Evolutionary conservation across 2,888 invertebrate genomes (phyloP).

Genomic region (Geophilus truncorum): DNA sequence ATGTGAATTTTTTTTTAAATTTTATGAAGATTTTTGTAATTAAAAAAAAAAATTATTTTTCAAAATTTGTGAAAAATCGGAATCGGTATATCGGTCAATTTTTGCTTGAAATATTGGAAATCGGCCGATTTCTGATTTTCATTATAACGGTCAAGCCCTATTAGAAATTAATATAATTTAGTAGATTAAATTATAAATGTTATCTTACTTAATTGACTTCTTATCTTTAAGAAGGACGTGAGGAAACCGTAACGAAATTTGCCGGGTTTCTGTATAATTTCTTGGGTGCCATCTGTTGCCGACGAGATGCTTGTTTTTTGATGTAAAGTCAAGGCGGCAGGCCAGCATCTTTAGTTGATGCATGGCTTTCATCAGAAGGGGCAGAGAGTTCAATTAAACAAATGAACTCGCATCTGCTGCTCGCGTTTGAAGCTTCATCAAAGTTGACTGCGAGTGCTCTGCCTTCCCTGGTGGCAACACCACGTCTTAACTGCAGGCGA

Average conservation of each 20-base stretch:
- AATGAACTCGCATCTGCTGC: conserved; percentile 20
- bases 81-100: too few species aligned
- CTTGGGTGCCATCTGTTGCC: conserved; percentile 7
- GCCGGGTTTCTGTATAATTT: background rate
- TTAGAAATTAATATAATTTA: too few species aligned
- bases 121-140: too few species aligned
- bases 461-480: conserved; percentile 13
- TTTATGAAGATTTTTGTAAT: too few species aligned
- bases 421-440: conserved; percentile 19
- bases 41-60: too few species aligned
- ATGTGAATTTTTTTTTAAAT: too few species aligned
- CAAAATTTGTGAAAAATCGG: too few species aligned
- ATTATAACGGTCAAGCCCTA: too few species aligned
- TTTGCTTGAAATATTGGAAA: too few species aligned
- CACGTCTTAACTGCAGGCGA: conserved; percentile 18
- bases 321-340: conserved; percentile 1
- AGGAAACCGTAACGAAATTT: background rate
- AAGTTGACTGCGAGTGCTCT: conserved; percentile 5
- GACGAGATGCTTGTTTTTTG: background rate
- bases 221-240: background rate
- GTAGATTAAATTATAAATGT: background rate
- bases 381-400: conserved; percentile 25
- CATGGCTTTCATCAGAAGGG: conserved; percentile 24
- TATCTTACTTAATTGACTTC: background rate
- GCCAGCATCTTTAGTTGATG: conserved; percentile 20